Evolutionary conservation across 2,888 invertebrate species (phyloP), one percentile per base, ranked within the genome.

Genomic region (Dione juno): DNA sequence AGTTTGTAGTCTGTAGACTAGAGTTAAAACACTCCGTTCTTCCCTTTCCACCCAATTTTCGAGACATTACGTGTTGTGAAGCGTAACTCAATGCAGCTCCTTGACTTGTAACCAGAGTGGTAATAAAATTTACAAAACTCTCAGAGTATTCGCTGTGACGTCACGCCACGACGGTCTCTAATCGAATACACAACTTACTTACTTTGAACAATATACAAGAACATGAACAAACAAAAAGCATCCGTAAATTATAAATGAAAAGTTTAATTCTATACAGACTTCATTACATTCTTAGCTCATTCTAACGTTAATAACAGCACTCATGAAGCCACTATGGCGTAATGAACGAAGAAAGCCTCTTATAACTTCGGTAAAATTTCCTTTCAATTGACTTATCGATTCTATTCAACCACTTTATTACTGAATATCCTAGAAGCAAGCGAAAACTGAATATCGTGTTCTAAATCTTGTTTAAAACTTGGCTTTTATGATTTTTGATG

Each of bases 331-430:
- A 66, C 67, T 61, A 66, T 67, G 41, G 67, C 65, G 53, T 54
- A 66, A 67, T 68, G 67, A 58, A 65, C 41, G 61, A 70, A 70
- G 67, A 70, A 70, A 67, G 67, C 65, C 68, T 65, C 58, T 67
- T 66, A 67, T 48, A 67, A 66, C 67, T 67, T 72, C 45, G 64
- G 40, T 58, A 45, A 68, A 72, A 70, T 72, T 72, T 72, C 68
- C 61, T 70, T 64, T 70, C 73, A 67, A 70, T 72, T 73, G 70
- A 68, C 64, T 73, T 70, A 74, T 74, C 67, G 72, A 70, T 74
- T 74, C 66, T 67, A 69, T 73, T 71, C 52, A 71, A 73, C 66
- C 70, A 61, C 73, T 68, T 48, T 48, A 61, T 69, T 57, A 67
- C 41, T 43, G 63, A 61, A 50, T 61, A 50, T 66, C 45, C 57